phyloP scores from a whole-genome alignment of 92 coral and sea anemone genomes.

The Porites divaricata region DNA sequence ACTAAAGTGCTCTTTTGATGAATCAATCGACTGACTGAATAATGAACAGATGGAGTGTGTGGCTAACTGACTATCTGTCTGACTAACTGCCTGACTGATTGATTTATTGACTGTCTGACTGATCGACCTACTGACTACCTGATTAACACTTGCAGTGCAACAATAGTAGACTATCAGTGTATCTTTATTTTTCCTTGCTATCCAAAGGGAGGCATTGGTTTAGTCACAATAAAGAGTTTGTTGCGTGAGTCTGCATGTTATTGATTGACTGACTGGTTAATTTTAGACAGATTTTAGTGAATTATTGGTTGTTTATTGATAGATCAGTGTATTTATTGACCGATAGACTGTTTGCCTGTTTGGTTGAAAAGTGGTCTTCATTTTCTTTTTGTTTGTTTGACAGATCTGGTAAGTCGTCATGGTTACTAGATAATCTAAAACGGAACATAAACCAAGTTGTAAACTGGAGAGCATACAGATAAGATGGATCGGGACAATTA shows the following conservation, averaged over 20 bases:
- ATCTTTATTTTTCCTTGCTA: too few relatives aligned
- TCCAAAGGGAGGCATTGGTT: not conserved
- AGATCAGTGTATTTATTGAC: not conserved
- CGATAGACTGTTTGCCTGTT: not conserved
- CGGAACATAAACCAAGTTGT: not conserved
- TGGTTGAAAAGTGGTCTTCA: too few relatives aligned
- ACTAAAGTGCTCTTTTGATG: too few relatives aligned
- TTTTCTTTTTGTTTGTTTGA: not conserved
- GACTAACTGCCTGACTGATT: not conserved
- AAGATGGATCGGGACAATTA: not conserved
- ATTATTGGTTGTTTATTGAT: not conserved
- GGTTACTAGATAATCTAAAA: constrained; percentile 50
- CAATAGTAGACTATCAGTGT: too few relatives aligned
- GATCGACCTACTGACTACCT: too few relatives aligned
- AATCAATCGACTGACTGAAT: not conserved
- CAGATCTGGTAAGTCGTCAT: constrained; percentile 78
- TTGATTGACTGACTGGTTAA: too few relatives aligned
- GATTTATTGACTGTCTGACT: not conserved
- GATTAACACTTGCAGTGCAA: not conserved
- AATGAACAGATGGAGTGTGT: too few relatives aligned
- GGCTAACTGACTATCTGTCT: too few relatives aligned
- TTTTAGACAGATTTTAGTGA: not conserved
- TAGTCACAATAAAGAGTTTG: not conserved
- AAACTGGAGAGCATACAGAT: not conserved
- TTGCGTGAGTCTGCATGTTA: too few relatives aligned